These are phyloP conservation scores for Forbesichthys papilliferus DNA, from an alignment of 2,113 vertebrate genomes.

Conservation along the genomic window DNA sequence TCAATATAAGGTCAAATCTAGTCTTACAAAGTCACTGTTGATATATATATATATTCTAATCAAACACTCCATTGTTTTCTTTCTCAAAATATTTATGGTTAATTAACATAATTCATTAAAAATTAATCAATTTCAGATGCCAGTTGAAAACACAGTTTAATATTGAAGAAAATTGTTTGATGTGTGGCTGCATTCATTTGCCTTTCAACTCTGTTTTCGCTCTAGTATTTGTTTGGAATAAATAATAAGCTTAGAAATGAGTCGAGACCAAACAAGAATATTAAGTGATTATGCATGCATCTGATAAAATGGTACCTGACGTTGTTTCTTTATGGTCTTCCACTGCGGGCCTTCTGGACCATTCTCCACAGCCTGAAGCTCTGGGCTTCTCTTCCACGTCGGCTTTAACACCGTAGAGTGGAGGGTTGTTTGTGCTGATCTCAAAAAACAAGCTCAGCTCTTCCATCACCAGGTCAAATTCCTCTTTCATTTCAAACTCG, in stretches of 20 bases:
- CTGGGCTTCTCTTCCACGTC: background rate
- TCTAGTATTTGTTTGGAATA: background rate
- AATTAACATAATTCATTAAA: too few species aligned
- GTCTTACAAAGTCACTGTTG: too few species aligned
- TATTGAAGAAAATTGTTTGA: background rate
- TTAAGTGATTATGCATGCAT: background rate
- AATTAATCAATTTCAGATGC: too few species aligned
- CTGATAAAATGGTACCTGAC: conserved; percentile 40
- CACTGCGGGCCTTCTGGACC: conserved; percentile 20
- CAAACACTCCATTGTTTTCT: too few species aligned
- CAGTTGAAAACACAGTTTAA: background rate
- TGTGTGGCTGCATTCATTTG: background rate
- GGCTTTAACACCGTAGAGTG: background rate
- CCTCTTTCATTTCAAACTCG: conserved; percentile 80
- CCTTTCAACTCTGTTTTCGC: background rate
- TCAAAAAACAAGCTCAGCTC: conserved; percentile 83
- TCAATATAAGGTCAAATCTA: too few species aligned
- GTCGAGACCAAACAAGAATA: background rate
- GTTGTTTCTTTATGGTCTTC: conserved; percentile 9
- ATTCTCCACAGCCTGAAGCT: conserved; percentile 9
- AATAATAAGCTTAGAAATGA: background rate
- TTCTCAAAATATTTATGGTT: too few species aligned
- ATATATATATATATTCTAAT: too few species aligned
- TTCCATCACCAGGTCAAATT: conserved; percentile 83
- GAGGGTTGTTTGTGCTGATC: conserved; percentile 64